These are phyloP conservation scores for Mohoua ochrocephala DNA, from an alignment of 2,113 vertebrate genomes.

Conservation along the genomic window DNA sequence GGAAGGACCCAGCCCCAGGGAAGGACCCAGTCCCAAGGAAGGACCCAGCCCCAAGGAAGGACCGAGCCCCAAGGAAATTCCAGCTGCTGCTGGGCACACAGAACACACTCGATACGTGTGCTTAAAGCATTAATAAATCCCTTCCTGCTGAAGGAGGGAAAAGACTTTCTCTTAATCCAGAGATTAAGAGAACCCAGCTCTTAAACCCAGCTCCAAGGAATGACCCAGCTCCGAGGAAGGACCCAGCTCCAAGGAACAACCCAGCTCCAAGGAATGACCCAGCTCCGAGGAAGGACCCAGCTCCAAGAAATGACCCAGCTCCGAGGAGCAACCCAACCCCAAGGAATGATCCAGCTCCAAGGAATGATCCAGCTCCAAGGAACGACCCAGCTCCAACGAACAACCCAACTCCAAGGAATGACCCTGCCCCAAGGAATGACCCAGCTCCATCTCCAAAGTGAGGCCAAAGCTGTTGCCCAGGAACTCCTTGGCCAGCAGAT, in stretches of 20 bases:
- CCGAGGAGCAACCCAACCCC: neutral
- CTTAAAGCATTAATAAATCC: too few relatives aligned
- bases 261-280: neutral
- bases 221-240: accelerated
- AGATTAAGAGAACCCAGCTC: too few relatives aligned
- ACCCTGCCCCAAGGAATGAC: neutral
- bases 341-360: neutral
- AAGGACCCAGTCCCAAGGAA: neutral
- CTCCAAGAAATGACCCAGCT: neutral
- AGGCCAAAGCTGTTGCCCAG: neutral
- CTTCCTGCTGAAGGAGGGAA: too few relatives aligned
- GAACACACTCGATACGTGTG: too few relatives aligned
- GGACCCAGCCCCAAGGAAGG: neutral
- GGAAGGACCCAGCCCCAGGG: neutral
- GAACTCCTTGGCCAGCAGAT: neutral
- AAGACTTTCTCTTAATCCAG: too few relatives aligned
- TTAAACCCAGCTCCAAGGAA: too few relatives aligned
- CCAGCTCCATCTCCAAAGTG: neutral
- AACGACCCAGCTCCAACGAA: neutral
- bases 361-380: neutral
- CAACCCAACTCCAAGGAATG: neutral
- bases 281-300: neutral
- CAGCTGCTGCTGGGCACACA: too few relatives aligned
- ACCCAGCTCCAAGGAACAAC: neutral
- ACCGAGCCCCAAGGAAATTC: too few relatives aligned